Conservation (phyloP, 1,140 invertebrate species). For the Brachionus manjavacas region DNA sequence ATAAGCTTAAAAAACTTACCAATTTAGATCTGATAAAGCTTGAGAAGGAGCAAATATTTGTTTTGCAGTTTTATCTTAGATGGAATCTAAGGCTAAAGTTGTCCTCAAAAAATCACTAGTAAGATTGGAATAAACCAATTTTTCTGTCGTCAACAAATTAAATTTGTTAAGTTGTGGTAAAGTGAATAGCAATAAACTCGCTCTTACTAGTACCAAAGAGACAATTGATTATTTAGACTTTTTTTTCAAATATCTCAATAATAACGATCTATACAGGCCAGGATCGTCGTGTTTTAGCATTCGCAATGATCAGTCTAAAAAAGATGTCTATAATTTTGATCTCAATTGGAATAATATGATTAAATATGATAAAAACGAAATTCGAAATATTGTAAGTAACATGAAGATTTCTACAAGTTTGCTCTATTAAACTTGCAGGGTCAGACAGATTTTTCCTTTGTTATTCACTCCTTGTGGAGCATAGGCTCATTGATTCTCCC, state of each 20-base stretch:
- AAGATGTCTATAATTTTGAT: conserved; percentile 12
- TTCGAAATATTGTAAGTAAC: conserved; percentile 18
- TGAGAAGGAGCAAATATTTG: neutral
- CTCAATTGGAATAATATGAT: conserved; percentile 21
- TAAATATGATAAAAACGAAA: conserved; percentile 13
- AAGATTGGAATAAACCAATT: neutral
- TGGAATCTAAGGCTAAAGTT: neutral
- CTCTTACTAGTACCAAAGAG: neutral
- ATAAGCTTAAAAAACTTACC: neutral
- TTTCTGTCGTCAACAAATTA: neutral
- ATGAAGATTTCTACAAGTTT: no score
- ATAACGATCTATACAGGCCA: neutral
- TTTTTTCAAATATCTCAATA: conserved; percentile 1
- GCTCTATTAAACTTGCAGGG: no score
- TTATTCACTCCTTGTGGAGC: no score
- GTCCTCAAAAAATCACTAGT: conserved; percentile 13
- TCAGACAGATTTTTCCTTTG: no score
- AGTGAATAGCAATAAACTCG: neutral
- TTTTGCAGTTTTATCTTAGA: neutral
- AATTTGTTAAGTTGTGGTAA: neutral
- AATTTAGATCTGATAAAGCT: conserved; percentile 15
- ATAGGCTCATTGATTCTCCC: no score
- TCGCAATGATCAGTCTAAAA: neutral
- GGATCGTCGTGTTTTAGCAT: conserved; percentile 1
- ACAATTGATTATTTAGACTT: conserved; percentile 7